Base-by-base conservation (phyloP, 2,113 vertebrate species). In the Pholis gunnellus region DNA sequence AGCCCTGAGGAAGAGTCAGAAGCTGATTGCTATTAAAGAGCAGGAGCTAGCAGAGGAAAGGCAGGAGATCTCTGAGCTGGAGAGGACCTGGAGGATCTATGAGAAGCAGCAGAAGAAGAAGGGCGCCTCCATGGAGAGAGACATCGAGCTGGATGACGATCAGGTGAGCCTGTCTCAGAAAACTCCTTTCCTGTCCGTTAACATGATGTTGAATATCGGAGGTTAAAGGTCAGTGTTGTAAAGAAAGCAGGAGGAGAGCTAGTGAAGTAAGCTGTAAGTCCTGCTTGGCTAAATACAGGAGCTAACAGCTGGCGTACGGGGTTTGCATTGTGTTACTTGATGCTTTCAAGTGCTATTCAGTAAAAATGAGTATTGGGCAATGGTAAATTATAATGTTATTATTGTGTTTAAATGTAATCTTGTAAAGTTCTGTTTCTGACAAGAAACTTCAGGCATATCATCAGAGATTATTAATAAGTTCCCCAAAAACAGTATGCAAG, bases 141-240 rank as follows among this genome's bases (percentile, higher is more conserved):
- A 79, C 54, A 77, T 98, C 54, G 91, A 97, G 69, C 94, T 99
- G 75, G 93, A 90, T 82, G 94, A 96, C 76, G 95, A 88, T 78
- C 97, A 99, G 97, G 98, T 99, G 84, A 74, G 68, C 2, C 31
- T 40, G 20, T 31, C 25, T 75, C 48, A 64, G 36, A 65, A 10
- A 27, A 27, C 22, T 57, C 20, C 25, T 27, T 59, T 59, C 11
- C 11, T 27, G 38, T 59, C 5, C 40, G 5, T 56, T 22, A n/a
- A 38, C 29, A 20, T 67, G 17, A n/a, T 48, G 20, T 46, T 27
- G 57, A 63, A 60, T 31, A 29, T 10, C 15, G 8, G n/a, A 63
- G 8, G 9, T 27, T 48, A 31, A 34, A 40, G 9, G 9, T 13
- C 4, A 29, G 25, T 6, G 42, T 31, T 22, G 14, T 61, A n/a